These are phyloP conservation scores for Stomatorhinus walkeri DNA, from an alignment of 2,797 vertebrate genomes.

Conservation along the genomic window DNA sequence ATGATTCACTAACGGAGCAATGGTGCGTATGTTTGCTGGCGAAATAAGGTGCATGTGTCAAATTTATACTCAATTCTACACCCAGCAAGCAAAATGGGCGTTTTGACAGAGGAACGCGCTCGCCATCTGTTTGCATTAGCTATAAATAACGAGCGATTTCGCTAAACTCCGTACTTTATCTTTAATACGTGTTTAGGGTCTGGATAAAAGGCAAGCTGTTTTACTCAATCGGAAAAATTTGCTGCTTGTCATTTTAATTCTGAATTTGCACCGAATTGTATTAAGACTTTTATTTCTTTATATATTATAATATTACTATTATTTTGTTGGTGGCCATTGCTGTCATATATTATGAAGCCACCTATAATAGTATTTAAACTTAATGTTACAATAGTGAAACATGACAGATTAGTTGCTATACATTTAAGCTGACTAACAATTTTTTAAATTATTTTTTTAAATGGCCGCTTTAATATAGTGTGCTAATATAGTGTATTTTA, in stretches of 20 bases:
- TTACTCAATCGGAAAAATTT: not conserved
- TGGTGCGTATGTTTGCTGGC: constrained; percentile 27
- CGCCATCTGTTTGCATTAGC: not conserved
- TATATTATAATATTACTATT: not conserved
- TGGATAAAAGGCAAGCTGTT: not conserved
- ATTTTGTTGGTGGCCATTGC: not conserved
- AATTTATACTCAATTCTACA: not conserved
- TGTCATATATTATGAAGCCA: not conserved
- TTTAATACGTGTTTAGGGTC: not conserved
- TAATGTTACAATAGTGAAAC: not conserved
- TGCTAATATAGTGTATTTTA: not conserved
- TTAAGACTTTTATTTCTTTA: not conserved
- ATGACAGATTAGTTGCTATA: not conserved
- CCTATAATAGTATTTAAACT: not conserved
- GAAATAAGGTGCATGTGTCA: constrained; percentile 10
- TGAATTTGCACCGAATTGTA: not conserved
- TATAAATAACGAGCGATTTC: not conserved
- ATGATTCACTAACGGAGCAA: not conserved
- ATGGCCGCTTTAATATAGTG: not conserved
- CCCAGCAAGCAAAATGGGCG: not conserved
- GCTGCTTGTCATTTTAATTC: not conserved
- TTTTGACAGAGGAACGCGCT: not conserved
- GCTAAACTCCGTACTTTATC: not conserved
- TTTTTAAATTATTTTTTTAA: not conserved
- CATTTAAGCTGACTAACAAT: not conserved